A percentile compares a stretch with the other conserved stretches of the same genome.
These are phyloP conservation scores for Nomada ruficornis DNA, from an alignment of 2,888 invertebrate species.

Conservation along the genomic window DNA sequence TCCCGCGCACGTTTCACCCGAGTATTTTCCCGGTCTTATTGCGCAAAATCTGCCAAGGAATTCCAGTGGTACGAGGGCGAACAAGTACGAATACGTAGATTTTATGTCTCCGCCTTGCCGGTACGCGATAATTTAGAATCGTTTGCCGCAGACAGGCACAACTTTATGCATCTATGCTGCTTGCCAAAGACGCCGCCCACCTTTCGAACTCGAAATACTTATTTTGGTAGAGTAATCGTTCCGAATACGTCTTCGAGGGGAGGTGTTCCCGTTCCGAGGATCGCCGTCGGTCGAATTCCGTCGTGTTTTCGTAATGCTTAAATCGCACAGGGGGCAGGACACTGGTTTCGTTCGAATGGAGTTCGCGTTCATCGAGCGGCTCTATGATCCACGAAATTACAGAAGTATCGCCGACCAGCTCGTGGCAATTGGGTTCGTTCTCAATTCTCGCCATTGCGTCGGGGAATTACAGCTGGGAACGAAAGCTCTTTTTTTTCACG, in stretches of 20 bases:
- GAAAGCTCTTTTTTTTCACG: not conserved
- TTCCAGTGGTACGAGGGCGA: not conserved
- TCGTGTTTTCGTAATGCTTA: not conserved
- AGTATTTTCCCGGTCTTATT: conserved; percentile 31
- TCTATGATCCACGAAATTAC: conserved; percentile 22
- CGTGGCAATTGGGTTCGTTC: conserved; percentile 5
- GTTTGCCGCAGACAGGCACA: conserved; percentile 68
- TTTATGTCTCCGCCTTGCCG: conserved; percentile 41
- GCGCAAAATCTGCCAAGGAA: conserved; percentile 45
- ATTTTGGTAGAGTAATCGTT: conserved; percentile 49
- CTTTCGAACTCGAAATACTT: conserved; percentile 68
- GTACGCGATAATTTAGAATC: conserved; percentile 74
- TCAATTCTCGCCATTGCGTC: conserved; percentile 4
- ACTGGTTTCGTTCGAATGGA: conserved; percentile 34
- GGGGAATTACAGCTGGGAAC: conserved; percentile 4
- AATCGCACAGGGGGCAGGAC: not conserved
- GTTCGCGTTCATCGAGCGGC: not conserved
- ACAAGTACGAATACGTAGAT: conserved; percentile 58
- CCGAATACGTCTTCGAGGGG: conserved; percentile 28
- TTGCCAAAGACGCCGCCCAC: conserved; percentile 74
- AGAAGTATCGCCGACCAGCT: not conserved
- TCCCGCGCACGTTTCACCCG: not conserved
- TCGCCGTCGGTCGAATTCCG: conserved; percentile 28
- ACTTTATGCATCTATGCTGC: conserved; percentile 71
- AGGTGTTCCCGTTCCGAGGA: conserved; percentile 32